Evolutionary conservation across 2,888 invertebrate genomes (phyloP).

Genomic region (Timema podura): DNA sequence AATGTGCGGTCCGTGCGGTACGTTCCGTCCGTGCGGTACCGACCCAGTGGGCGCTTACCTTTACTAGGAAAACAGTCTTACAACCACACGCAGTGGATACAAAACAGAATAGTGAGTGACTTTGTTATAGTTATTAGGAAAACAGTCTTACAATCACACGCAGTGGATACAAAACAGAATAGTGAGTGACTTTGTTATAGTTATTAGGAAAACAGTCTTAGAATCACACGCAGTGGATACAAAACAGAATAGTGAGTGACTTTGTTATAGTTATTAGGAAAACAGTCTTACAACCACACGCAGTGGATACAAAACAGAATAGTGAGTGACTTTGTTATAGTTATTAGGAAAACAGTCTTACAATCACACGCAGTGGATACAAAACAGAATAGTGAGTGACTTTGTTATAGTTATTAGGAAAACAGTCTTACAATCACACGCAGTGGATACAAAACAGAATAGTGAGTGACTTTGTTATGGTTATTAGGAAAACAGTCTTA

Average conservation of each 20-base stretch:
- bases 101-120: slow-evolving; percentile 64
- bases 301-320: slow-evolving; percentile 72
- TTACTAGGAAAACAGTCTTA: too few species aligned
- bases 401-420: too few species aligned
- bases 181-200: slow-evolving; percentile 55
- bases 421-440: slow-evolving; percentile 57
- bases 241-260: slow-evolving; percentile 64
- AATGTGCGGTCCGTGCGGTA: too few species aligned
- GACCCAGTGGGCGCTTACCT: too few species aligned
- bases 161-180: slow-evolving; percentile 72
- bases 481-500: too few species aligned
- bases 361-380: slow-evolving; percentile 70
- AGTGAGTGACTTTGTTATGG: slow-evolving; percentile 55
- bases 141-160: slow-evolving; percentile 57
- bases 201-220: too few species aligned
- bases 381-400: slow-evolving; percentile 64
- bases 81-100: slow-evolving; percentile 70
- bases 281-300: slow-evolving; percentile 67
- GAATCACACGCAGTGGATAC: slow-evolving; percentile 70
- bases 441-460: slow-evolving; percentile 72
- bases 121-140: too few species aligned
- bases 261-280: too few species aligned
- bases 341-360: slow-evolving; percentile 42
- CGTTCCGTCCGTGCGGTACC: too few species aligned
- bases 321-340: slow-evolving; percentile 48